phyloP scores from a whole-genome alignment of 1,140 invertebrate species.

The Phthorimaea operculella region DNA sequence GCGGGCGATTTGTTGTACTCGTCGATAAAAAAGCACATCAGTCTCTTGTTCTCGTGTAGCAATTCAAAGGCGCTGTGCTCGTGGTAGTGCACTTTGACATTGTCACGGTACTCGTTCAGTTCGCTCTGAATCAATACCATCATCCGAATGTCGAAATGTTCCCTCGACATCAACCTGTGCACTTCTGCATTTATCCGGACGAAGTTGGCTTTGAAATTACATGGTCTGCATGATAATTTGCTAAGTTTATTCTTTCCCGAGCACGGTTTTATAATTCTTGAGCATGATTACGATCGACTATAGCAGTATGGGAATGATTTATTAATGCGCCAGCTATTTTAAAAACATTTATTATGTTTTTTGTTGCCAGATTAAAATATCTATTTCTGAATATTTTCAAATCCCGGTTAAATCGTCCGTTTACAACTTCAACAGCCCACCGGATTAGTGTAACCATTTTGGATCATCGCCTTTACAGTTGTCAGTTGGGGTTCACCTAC shows the following conservation, averaged over 20 bases:
- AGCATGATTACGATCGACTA: neutral
- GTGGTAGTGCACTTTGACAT: no score
- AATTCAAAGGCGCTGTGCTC: no score
- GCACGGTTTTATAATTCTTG: neutral
- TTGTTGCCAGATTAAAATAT: slow-evolving; percentile 18
- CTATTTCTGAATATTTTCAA: slow-evolving; percentile 24
- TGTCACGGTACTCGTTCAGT: no score
- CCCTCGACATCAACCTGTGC: no score
- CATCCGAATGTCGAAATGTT: no score
- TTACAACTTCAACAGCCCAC: slow-evolving; percentile 8
- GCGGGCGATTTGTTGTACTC: no score
- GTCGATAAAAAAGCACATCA: no score
- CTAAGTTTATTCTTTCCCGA: neutral
- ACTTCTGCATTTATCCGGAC: neutral
- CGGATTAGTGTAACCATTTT: neutral
- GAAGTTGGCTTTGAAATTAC: neutral
- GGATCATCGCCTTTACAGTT: slow-evolving; percentile 19
- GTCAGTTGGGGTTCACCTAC: slow-evolving; percentile 21
- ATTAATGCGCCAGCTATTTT: slow-evolving; percentile 23
- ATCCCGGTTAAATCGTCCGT: slow-evolving; percentile 22
- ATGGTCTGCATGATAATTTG: neutral
- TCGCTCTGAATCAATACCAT: no score
- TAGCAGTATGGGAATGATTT: slow-evolving; percentile 5
- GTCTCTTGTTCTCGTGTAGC: no score
- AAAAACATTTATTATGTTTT: slow-evolving; percentile 20